Evolutionary conservation across 2,797 vertebrate species (phyloP), one percentile per base, ranked within the genome.

Genomic region (Ficedula albicollis): DNA sequence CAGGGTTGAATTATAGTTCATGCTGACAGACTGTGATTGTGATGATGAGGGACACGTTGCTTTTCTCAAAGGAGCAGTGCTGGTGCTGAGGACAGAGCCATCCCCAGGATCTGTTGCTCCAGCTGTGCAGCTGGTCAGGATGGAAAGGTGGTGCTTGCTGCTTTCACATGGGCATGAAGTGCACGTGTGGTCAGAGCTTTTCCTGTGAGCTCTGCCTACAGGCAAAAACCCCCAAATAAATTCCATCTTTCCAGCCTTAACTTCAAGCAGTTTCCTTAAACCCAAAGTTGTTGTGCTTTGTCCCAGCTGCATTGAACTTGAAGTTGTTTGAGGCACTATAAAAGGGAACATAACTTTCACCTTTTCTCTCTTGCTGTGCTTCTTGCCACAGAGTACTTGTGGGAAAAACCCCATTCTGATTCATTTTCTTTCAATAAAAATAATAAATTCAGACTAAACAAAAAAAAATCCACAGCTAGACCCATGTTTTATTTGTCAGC

Each of bases 401-500:
- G 55, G 54, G 64, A 78, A 66, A 86, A 80, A 14, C 8, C 25
- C 48, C 21, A 14, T 70, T 82, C 46, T 64, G 51, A 59, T 44
- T 80, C 32, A 19, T 87, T 72, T 77, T 67, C 30, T 75, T 88
- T 87, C 36, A 76, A 26, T 62, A 68, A 90, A 92, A 92, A 63
- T 64, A 83, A 87, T 76, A 70, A 90, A 87, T 89, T 89, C 88
- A 68, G 41, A 48, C 51, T 54, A 75, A 94, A 79, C 36, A 66
- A 94, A 82, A 82, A 79, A 81, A 69, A 68, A 48, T 79, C 64
- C 70, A 21, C 41, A n/a, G 69, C 51, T 30, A 83, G 56, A 39
- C 55, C 68, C 2, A 5, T 79, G 77, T 81, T 97, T 93, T 93
- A 91, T 96, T 96, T 97, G 82, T 87, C 67, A 93, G 44, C 88